Conservation (phyloP, 2,797 vertebrate genomes). For the Echeneis naucrates region DNA sequence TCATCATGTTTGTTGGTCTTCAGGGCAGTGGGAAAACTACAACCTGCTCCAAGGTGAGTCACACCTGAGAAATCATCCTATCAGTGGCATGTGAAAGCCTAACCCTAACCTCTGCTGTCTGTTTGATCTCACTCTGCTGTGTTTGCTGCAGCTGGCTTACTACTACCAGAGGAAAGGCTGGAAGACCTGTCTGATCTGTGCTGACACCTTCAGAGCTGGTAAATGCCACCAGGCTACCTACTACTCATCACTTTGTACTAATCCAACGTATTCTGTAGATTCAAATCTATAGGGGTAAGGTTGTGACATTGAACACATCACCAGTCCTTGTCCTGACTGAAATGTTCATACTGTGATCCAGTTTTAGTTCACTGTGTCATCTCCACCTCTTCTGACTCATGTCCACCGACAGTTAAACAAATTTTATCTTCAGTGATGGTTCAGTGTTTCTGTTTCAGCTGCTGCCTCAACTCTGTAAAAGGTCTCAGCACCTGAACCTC, state of each 20-base stretch:
- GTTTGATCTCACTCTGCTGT: conserved; percentile 7
- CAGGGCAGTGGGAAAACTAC: conserved; percentile 99
- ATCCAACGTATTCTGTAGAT: too few species aligned
- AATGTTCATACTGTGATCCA: too few species aligned
- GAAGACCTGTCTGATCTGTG: conserved; percentile 99
- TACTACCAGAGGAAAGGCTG: conserved; percentile 99
- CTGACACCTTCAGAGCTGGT: conserved; percentile 99
- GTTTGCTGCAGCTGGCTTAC: conserved; percentile 90
- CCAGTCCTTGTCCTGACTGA: neutral
- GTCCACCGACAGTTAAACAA: neutral
- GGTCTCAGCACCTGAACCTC: neutral
- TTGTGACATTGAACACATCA: too few species aligned
- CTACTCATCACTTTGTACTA: neutral
- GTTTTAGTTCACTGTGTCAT: neutral
- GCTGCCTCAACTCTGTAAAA: too few species aligned
- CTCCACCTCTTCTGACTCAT: neutral
- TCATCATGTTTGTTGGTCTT: conserved; percentile 99
- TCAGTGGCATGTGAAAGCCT: too few species aligned
- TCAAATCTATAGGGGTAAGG: too few species aligned
- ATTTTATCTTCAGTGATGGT: too few species aligned
- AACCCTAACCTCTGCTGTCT: neutral
- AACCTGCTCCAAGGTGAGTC: conserved; percentile 95
- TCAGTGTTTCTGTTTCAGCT: too few species aligned
- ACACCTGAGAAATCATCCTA: neutral
- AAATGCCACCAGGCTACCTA: conserved; percentile 12